Base-by-base conservation (phyloP, 1,140 invertebrate species). In the Mamestra configurata region DNA sequence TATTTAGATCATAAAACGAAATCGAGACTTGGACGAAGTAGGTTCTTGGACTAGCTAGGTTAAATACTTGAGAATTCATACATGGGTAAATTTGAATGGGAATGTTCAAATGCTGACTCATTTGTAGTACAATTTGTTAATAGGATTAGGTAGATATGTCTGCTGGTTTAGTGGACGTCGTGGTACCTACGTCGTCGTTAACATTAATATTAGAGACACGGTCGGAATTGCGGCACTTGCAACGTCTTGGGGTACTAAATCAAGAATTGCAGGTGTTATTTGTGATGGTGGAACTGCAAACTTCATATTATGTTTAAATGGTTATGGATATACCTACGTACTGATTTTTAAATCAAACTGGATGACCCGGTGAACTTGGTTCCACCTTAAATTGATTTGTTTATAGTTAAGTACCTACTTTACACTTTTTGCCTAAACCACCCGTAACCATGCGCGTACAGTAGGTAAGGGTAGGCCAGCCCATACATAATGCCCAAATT, bases 201-300 rank as follows among this genome's bases (percentile, higher is more conserved):
- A 35, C 49, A 31, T 73, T 51, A 73, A 73, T 73, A 37, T 40
- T 73, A 8, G 37, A 73, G 22, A n/a, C 37, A 37, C 31, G 35
- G 18, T 43, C 11, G 4, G 37, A 66, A 22, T 37, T 57, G 11
- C 46, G 8, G 27, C 27, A 70, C 0, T 31, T 5, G 27, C 27
- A 31, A 5, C 27, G 27, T 31, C 20, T 24, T 15, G n/a, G 66
- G 24, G 46, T 35, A 51, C 4, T 20, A 51, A 53, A 20, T 24
- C n/a, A 13, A 35, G 22, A 27, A 53, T 31, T 27, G 15, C 13
- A 35, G 18, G n/a, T 18, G 22, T 10, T 27, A 27, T 10, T 64
- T 40, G 31, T n/a, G 37, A 22, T 8, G 1, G 15, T 55, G 5
- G 1, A 46, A 5, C 2, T 31, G 27, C 27, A 31, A 31, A 31